Evolutionary conservation across 2,113 vertebrate genomes (phyloP).

Genomic region (Hydrolagus affinis): DNA sequence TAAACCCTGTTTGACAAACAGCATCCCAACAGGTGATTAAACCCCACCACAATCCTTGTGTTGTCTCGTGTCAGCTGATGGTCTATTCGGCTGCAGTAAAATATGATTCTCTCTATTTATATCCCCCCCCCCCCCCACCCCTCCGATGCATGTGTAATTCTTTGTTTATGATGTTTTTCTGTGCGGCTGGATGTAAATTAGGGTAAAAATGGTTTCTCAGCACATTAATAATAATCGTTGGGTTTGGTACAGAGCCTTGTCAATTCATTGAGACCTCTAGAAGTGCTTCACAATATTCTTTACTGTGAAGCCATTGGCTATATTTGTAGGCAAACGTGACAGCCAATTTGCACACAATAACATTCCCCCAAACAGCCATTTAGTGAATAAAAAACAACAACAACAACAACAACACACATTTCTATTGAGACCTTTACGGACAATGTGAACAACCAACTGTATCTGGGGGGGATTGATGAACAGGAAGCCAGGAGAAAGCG

Average conservation of each 20-base stretch:
- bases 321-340: background rate
- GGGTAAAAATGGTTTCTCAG: background rate
- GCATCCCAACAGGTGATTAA: constrained; percentile 29
- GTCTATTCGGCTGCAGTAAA: background rate
- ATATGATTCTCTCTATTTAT: background rate
- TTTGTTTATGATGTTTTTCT: too few species aligned
- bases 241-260: background rate
- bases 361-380: too few species aligned
- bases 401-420: too few species aligned
- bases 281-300: background rate
- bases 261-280: background rate
- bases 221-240: background rate
- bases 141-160: too few species aligned
- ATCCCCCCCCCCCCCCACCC: too few species aligned
- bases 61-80: background rate
- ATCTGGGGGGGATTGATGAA: too few species aligned
- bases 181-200: background rate
- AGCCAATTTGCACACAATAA: too few species aligned
- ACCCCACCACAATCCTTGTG: constrained; percentile 16
- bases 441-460: too few species aligned
- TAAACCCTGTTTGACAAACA: background rate
- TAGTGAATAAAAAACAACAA: too few species aligned
- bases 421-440: too few species aligned
- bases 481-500: too few species aligned
- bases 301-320: background rate